A percentile compares a stretch with the other conserved stretches of the same genome.
phyloP scores from a whole-genome alignment of 2,113 vertebrate species.

The Butorides virescens region DNA sequence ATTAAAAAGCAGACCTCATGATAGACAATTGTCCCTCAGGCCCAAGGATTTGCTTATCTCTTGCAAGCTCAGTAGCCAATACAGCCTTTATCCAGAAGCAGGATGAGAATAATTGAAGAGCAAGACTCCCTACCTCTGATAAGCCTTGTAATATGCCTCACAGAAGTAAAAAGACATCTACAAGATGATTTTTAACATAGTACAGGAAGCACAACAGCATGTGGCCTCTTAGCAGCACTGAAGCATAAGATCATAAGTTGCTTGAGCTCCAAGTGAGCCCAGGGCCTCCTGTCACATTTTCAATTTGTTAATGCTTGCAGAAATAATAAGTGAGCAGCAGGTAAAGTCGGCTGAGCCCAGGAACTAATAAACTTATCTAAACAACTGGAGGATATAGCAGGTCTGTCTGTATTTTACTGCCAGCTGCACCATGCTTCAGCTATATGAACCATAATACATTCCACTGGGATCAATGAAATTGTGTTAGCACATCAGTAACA shows the following conservation, averaged over 20 bases:
- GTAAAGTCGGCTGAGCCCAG: not conserved
- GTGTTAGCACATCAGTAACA: slow-evolving; percentile 15
- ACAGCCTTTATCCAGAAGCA: not conserved
- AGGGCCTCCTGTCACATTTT: not conserved
- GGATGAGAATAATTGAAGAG: not conserved
- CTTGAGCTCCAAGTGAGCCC: not conserved
- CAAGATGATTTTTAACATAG: not conserved
- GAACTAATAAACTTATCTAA: slow-evolving; percentile 41
- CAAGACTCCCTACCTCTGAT: not conserved
- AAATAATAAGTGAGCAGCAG: slow-evolving; percentile 27
- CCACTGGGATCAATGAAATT: slow-evolving; percentile 43
- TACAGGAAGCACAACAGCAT: not conserved
- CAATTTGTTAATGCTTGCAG: slow-evolving; percentile 11
- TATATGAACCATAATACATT: not conserved
- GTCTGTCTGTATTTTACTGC: slow-evolving; percentile 3
- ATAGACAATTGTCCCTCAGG: not conserved
- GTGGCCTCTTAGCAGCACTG: not conserved
- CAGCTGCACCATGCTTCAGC: not conserved
- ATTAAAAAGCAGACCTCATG: slow-evolving; percentile 29
- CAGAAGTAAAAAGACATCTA: not conserved
- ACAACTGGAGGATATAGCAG: not conserved
- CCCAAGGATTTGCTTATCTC: slow-evolving; percentile 35
- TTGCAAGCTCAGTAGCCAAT: slow-evolving; percentile 24
- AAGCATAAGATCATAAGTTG: not conserved
- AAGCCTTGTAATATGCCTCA: not conserved